These are phyloP conservation scores for Nomada flava DNA, from an alignment of 2,888 invertebrate genomes.

Conservation along the genomic window DNA sequence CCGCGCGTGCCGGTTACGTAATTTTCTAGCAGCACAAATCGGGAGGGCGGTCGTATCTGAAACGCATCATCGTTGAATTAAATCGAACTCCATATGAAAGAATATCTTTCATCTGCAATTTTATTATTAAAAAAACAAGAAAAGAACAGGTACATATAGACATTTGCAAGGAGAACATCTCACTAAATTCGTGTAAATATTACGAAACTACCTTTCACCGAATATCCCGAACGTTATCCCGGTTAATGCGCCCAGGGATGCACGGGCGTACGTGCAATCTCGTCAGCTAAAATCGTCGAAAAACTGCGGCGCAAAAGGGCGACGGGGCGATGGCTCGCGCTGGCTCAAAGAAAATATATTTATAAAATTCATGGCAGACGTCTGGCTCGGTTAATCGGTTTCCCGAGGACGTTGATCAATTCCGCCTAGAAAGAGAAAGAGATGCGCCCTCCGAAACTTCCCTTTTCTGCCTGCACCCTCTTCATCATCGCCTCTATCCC, in stretches of 20 bases:
- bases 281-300: slow-evolving; percentile 27
- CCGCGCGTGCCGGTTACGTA: slow-evolving; percentile 40
- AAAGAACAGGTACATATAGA: too few relatives aligned
- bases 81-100: neutral
- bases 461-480: slow-evolving; percentile 59
- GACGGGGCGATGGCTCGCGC: neutral
- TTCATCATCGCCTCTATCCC: slow-evolving; percentile 61
- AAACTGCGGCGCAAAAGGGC: slow-evolving; percentile 3
- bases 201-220: neutral
- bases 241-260: slow-evolving; percentile 23
- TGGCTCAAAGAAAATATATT: slow-evolving; percentile 70
- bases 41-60: slow-evolving; percentile 11
- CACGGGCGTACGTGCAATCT: slow-evolving; percentile 25
- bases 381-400: slow-evolving; percentile 72
- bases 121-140: neutral
- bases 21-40: slow-evolving; percentile 46
- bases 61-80: slow-evolving; percentile 21
- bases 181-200: neutral
- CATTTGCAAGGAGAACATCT: neutral
- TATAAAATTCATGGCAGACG: slow-evolving; percentile 72
- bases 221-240: neutral
- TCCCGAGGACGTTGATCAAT: slow-evolving; percentile 75
- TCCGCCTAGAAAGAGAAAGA: slow-evolving; percentile 65
- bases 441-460: slow-evolving; percentile 59
- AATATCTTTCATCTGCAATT: neutral